A percentile compares a stretch with the other conserved stretches of the same genome.
Evolutionary conservation across 2,888 invertebrate species (phyloP).

Genomic region (Megalurothrips usitatus): DNA sequence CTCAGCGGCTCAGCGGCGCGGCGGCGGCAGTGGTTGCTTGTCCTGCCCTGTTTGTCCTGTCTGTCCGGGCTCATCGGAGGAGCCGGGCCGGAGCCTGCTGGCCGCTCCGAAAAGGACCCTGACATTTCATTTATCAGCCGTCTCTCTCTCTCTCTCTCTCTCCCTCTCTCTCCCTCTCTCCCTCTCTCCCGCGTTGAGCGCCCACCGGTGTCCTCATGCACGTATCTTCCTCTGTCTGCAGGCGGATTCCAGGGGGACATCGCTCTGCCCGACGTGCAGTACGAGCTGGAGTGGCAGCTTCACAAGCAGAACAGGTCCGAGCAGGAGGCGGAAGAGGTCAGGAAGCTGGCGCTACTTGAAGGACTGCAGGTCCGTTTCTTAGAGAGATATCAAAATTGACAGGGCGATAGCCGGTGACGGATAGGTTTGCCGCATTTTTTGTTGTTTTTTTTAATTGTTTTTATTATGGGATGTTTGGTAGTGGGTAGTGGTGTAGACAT

Average conservation of each 20-base stretch:
- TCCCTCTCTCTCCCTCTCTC: too few species aligned
- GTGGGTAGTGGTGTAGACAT: too few species aligned
- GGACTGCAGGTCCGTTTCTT: constrained; percentile 50
- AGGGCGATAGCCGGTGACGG: too few species aligned
- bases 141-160: too few species aligned
- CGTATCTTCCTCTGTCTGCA: constrained; percentile 49
- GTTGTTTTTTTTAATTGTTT: background rate
- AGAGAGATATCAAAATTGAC: background rate
- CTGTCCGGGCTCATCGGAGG: background rate
- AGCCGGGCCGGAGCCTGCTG: background rate
- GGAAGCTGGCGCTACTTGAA: constrained; percentile 74
- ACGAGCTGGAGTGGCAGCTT: constrained; percentile 51
- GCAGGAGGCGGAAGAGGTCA: constrained; percentile 74
- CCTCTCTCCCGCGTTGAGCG: too few species aligned
- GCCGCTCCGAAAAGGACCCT: background rate
- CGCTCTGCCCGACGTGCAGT: constrained; percentile 62
- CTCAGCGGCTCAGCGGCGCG: background rate
- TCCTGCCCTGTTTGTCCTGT: too few species aligned
- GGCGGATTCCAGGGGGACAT: constrained; percentile 81
- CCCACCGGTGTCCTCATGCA: background rate
- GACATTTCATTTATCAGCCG: background rate
- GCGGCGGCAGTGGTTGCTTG: background rate
- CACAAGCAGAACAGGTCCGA: constrained; percentile 58
- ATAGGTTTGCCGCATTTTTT: background rate
- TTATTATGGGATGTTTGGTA: too few species aligned